These are phyloP conservation scores for Alaudala cheleensis DNA, from an alignment of 2,113 vertebrate species.

Conservation along the genomic window DNA sequence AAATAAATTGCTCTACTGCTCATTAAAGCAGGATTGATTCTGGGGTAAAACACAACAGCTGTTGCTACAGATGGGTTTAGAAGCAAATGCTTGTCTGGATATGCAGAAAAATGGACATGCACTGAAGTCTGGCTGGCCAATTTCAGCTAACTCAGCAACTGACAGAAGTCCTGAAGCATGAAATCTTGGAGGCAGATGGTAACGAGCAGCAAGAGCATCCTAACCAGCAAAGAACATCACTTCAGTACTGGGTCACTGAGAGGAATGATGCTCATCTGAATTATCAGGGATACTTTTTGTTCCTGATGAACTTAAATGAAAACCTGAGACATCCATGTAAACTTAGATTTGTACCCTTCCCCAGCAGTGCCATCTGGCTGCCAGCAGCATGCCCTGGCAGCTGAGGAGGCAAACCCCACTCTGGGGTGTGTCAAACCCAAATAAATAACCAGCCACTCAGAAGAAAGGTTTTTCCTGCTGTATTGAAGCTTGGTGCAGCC, in stretches of 20 bases:
- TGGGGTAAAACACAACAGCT: background rate
- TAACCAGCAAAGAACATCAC: background rate
- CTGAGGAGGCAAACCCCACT: background rate
- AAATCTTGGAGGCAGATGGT: background rate
- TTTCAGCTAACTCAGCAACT: background rate
- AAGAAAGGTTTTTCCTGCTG: background rate
- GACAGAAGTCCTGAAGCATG: background rate
- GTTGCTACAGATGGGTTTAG: background rate
- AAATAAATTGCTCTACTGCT: background rate
- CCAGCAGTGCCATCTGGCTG: background rate
- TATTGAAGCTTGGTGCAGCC: background rate
- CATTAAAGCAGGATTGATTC: background rate
- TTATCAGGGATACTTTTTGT: background rate
- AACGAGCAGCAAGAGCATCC: background rate
- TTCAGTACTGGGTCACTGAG: background rate
- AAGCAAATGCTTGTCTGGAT: background rate
- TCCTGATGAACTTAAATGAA: background rate
- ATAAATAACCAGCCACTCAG: background rate
- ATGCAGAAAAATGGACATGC: background rate
- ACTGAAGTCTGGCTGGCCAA: background rate
- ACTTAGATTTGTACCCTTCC: background rate
- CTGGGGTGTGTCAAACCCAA: background rate
- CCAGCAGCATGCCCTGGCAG: background rate
- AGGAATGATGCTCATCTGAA: background rate
- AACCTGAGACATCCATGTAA: background rate